Evolutionary conservation across 2,888 invertebrate genomes (phyloP).

Genomic region (Eutolmus rufibarbis): DNA sequence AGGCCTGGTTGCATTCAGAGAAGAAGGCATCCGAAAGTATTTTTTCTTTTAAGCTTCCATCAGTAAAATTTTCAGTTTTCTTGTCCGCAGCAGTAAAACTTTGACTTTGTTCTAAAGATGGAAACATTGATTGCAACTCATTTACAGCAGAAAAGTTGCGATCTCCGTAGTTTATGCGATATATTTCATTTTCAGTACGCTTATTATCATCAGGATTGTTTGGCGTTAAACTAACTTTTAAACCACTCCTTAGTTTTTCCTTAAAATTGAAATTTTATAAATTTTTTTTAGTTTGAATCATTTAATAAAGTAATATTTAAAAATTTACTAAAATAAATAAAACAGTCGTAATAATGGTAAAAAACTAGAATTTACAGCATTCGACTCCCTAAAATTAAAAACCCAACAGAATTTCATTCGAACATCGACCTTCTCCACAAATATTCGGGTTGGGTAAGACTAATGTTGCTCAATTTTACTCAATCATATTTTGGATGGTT

Average conservation of each 20-base stretch:
- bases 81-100: neutral
- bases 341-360: too few relatives aligned
- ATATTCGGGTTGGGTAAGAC: too few relatives aligned
- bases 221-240: neutral
- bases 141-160: neutral
- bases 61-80: neutral
- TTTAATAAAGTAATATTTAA: too few relatives aligned
- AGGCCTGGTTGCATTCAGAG: neutral
- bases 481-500: too few relatives aligned
- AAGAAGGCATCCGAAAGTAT: neutral
- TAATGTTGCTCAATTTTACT: too few relatives aligned
- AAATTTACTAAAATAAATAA: too few relatives aligned
- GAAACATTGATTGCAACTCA: neutral
- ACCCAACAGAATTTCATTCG: too few relatives aligned
- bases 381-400: too few relatives aligned
- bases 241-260: neutral
- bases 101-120: neutral
- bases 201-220: neutral
- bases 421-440: too few relatives aligned
- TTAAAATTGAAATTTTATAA: neutral
- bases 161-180: neutral
- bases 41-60: neutral
- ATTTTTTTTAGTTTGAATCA: too few relatives aligned
- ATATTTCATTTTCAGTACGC: neutral
- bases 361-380: too few relatives aligned